A percentile compares a stretch with the other conserved stretches of the same genome.
Evolutionary conservation across 2,888 invertebrate species (phyloP).

Genomic region (Melinopterus prodromus): DNA sequence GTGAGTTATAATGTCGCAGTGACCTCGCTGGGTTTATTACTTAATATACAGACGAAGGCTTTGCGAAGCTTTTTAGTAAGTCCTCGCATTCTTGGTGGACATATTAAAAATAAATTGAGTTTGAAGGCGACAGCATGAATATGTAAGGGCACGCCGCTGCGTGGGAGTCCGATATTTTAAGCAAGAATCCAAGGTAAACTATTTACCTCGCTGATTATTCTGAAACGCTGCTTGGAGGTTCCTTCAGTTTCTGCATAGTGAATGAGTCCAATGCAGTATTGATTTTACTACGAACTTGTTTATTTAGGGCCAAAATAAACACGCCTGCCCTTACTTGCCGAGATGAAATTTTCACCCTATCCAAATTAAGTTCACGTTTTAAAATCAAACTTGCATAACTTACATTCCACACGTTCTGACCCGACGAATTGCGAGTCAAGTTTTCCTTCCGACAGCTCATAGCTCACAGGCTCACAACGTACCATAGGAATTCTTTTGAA

Average conservation of each 20-base stretch:
- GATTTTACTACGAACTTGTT: not conserved
- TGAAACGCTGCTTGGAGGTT: not conserved
- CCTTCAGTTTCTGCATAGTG: not conserved
- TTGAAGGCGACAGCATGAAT: not conserved
- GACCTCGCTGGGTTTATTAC: not conserved
- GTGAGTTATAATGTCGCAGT: not conserved
- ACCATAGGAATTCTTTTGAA: no score
- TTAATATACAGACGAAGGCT: not conserved
- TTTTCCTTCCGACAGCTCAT: no score
- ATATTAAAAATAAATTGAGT: not conserved
- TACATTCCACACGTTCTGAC: no score
- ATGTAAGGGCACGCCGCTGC: not conserved
- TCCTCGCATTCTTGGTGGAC: not conserved
- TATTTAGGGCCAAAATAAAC: not conserved
- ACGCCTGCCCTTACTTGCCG: not conserved
- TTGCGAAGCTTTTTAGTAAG: not conserved
- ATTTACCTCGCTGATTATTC: not conserved
- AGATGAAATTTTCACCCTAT: not conserved
- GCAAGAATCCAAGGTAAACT: not conserved
- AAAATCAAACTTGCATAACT: no score
- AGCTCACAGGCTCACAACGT: no score
- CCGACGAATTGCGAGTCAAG: no score
- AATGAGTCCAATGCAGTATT: not conserved
- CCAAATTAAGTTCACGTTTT: not conserved
- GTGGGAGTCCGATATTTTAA: not conserved